A percentile compares a stretch with the other conserved stretches of the same genome.
Evolutionary conservation across 2,888 invertebrate species (phyloP).

Genomic region (Hemaris fuciformis): DNA sequence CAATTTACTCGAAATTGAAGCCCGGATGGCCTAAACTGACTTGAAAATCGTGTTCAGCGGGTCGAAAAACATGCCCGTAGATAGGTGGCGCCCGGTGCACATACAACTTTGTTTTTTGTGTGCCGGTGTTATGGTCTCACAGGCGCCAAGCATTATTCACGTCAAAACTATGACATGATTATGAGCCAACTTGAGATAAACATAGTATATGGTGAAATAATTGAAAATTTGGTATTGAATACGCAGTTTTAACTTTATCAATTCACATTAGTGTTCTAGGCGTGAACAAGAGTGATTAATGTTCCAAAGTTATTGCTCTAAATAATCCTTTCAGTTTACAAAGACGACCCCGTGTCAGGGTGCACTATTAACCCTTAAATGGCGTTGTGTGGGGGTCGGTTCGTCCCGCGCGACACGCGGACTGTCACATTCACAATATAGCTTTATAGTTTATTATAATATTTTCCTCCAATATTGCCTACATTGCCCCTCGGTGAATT

Average conservation of each 20-base stretch:
- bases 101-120: no score
- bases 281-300: slow-evolving; percentile 69
- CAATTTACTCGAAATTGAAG: no score
- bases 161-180: no score
- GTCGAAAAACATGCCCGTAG: no score
- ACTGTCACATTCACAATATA: slow-evolving; percentile 78
- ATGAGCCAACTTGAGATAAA: no score
- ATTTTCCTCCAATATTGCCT: slow-evolving; percentile 72
- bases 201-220: background rate
- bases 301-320: slow-evolving; percentile 67
- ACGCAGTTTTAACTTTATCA: slow-evolving; percentile 48
- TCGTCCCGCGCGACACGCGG: slow-evolving; percentile 76
- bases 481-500: slow-evolving; percentile 47
- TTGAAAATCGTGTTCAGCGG: no score
- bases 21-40: no score
- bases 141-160: no score
- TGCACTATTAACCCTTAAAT: slow-evolving; percentile 66
- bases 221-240: background rate
- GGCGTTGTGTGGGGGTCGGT: slow-evolving; percentile 51
- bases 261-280: slow-evolving; percentile 58
- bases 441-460: slow-evolving; percentile 77
- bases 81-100: no score
- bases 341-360: slow-evolving; percentile 66
- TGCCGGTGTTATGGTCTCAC: no score
- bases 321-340: slow-evolving; percentile 72